Conservation (phyloP, 2,888 invertebrate species). For the Lepidocyrtoides sp. region DNA sequence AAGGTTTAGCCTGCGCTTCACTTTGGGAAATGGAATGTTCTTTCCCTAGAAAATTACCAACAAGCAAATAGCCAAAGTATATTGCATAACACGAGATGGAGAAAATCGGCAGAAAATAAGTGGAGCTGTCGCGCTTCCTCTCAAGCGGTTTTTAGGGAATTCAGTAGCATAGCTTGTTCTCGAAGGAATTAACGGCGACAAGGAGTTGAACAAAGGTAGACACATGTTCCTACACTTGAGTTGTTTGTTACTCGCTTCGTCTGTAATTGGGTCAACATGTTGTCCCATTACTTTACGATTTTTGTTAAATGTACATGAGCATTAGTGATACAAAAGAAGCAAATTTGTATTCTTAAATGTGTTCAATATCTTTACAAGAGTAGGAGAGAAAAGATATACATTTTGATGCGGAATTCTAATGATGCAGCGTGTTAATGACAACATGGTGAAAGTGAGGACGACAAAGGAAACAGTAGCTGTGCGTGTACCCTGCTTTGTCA, state of each 20-base stretch:
- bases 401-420: neutral
- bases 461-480: neutral
- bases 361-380: too few relatives aligned
- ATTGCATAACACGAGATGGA: neutral
- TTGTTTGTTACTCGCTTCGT: conserved; percentile 9
- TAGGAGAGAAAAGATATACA: too few relatives aligned
- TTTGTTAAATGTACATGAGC: conserved; percentile 47
- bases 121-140: neutral
- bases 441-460: neutral
- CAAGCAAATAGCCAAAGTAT: neutral
- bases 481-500: neutral
- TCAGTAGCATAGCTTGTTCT: conserved; percentile 24
- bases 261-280: conserved; percentile 73
- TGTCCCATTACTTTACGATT: conserved; percentile 70
- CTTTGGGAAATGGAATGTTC: neutral
- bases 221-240: conserved; percentile 45
- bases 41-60: conserved; percentile 15
- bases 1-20: neutral
- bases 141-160: conserved; percentile 31
- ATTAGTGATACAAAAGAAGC: neutral
- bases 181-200: conserved; percentile 72
- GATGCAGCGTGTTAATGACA: conserved; percentile 14
- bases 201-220: conserved; percentile 62
- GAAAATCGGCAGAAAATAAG: neutral
- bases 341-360: neutral